Percentiles rank a stretch among this genome's conserved stretches.
These are phyloP conservation scores for Erinaceus europaeus DNA, from an alignment of 2,113 vertebrate genomes.

Conservation along the genomic window DNA sequence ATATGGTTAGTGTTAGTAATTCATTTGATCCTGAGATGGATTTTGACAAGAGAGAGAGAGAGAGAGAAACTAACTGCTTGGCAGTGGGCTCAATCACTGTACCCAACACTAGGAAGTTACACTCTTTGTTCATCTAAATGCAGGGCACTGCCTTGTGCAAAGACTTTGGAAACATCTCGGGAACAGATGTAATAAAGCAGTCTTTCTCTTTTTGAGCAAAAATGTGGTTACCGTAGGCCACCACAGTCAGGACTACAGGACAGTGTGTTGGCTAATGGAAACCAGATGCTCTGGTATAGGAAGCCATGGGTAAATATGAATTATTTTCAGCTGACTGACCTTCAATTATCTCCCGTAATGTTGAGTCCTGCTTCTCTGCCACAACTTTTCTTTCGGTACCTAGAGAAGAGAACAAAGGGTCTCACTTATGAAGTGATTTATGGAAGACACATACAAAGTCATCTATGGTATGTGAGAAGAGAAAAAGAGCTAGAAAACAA, in stretches of 20 bases:
- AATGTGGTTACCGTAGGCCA: slow-evolving; percentile 69
- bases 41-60: not conserved
- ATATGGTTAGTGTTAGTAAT: not conserved
- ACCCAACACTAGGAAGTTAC: not conserved
- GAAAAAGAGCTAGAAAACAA: not conserved
- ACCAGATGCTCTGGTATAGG: slow-evolving; percentile 68
- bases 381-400: slow-evolving; percentile 46
- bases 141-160: slow-evolving; percentile 8
- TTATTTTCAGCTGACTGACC: slow-evolving; percentile 72
- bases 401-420: slow-evolving; percentile 35
- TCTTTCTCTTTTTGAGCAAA: slow-evolving; percentile 51
- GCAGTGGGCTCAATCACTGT: not conserved
- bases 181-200: slow-evolving; percentile 66
- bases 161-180: slow-evolving; percentile 50
- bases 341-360: slow-evolving; percentile 61
- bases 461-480: slow-evolving; percentile 42
- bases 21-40: not conserved
- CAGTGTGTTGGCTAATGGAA: slow-evolving; percentile 69
- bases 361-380: slow-evolving; percentile 28
- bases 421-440: slow-evolving; percentile 60
- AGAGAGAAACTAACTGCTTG: not conserved
- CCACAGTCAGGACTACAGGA: slow-evolving; percentile 60
- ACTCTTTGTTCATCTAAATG: not conserved
- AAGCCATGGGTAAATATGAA: slow-evolving; percentile 66
- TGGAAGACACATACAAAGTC: slow-evolving; percentile 45